Conservation (phyloP, 2,888 invertebrate genomes). For the Dasypolia templi region DNA sequence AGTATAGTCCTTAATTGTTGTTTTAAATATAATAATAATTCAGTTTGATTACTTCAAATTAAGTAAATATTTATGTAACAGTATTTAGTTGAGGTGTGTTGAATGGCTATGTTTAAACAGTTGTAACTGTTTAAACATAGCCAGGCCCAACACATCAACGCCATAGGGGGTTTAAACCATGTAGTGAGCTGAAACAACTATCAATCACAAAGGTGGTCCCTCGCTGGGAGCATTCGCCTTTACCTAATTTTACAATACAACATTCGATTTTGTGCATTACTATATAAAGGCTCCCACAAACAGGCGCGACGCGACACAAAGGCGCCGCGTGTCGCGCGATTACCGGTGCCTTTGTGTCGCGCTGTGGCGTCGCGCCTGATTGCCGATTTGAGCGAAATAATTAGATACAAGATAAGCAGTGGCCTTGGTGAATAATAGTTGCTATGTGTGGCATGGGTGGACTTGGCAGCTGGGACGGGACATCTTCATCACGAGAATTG, state of each 20-base stretch:
- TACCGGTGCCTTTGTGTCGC: no score
- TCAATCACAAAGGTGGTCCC: neutral
- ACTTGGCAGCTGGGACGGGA: neutral
- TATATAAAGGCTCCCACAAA: no score
- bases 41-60: neutral
- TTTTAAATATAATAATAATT: no score
- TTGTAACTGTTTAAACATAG: conserved; percentile 5
- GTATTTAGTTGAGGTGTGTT: neutral
- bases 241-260: no score
- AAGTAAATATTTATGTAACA: conserved; percentile 15
- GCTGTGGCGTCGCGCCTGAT: no score
- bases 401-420: conserved; percentile 53
- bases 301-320: no score
- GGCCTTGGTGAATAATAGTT: conserved; percentile 48
- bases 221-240: no score
- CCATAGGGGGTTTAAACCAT: neutral
- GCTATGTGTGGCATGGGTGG: conserved; percentile 18
- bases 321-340: no score
- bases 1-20: neutral
- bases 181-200: neutral
- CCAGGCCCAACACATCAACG: neutral
- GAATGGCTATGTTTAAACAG: no score
- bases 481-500: neutral
- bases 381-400: no score
- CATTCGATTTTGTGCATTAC: no score